A percentile compares a stretch with the other conserved stretches of the same genome.
Conservation (phyloP, 2,797 vertebrate species). For the Falco biarmicus region DNA sequence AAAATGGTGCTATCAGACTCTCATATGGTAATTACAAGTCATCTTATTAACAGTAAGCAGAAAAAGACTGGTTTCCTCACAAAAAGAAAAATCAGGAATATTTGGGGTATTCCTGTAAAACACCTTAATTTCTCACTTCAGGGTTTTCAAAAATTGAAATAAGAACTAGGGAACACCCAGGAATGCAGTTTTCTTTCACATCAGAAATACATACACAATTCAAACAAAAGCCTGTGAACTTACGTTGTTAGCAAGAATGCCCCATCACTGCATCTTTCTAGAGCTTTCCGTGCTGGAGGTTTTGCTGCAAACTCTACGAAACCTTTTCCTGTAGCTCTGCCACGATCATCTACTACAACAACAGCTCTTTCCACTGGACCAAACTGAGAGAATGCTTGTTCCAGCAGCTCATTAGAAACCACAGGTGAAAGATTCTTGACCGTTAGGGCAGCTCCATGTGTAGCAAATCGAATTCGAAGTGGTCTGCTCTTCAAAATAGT, state of each 20-base stretch:
- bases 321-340: slow-evolving; percentile 91
- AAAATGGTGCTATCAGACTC: neutral
- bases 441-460: slow-evolving; percentile 89
- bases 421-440: slow-evolving; percentile 92
- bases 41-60: neutral
- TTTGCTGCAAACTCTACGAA: slow-evolving; percentile 96
- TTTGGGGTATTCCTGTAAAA: neutral
- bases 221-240: slow-evolving; percentile 64
- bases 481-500: slow-evolving; percentile 90
- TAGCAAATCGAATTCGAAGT: slow-evolving; percentile 92
- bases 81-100: neutral
- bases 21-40: neutral
- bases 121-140: neutral
- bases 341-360: slow-evolving; percentile 93
- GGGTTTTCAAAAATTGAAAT: neutral
- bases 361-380: slow-evolving; percentile 93
- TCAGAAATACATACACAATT: neutral
- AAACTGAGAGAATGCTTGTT: slow-evolving; percentile 95
- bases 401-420: slow-evolving; percentile 97
- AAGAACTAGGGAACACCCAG: neutral
- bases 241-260: slow-evolving; percentile 95
- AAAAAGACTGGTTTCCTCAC: neutral
- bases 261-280: slow-evolving; percentile 93
- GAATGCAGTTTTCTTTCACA: neutral
- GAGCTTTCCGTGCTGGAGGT: slow-evolving; percentile 91